Conservation (phyloP, 92 coral and sea anemone species). For the Zoanthus solanderi region DNA sequence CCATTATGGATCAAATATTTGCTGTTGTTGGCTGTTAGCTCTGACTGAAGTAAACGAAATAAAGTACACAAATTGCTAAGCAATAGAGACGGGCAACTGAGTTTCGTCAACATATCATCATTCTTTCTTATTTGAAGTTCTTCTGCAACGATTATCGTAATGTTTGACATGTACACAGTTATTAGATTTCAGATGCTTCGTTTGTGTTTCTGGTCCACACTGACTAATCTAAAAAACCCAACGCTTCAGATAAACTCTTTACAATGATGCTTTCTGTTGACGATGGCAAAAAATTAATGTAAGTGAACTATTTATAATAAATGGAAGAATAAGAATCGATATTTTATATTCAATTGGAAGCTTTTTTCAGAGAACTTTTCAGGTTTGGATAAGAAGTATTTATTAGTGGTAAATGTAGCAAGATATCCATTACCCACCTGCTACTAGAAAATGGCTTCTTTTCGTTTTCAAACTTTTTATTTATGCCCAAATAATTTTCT, state of each 20-base stretch:
- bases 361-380: not conserved
- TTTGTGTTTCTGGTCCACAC: not conserved
- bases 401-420: too few relatives aligned
- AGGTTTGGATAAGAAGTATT: not conserved
- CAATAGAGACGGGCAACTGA: conserved; percentile 16
- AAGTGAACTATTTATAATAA: not conserved
- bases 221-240: not conserved
- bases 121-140: conserved; percentile 38
- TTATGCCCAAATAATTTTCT: too few relatives aligned
- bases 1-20: conserved; percentile 92
- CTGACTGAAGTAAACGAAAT: conserved; percentile 53
- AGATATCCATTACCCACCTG: too few relatives aligned
- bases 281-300: not conserved
- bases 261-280: not conserved
- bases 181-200: conserved; percentile 16
- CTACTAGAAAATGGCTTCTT: too few relatives aligned
- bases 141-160: conserved; percentile 28
- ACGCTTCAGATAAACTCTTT: not conserved
- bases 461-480: too few relatives aligned
- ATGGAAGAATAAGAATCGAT: not conserved
- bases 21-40: conserved; percentile 84
- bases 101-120: conserved; percentile 46
- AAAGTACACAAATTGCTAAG: conserved; percentile 62
- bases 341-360: too few relatives aligned
- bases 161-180: conserved; percentile 24